Percentiles rank a stretch among this genome's conserved stretches.
Evolutionary conservation across 1,140 invertebrate species (phyloP).

Genomic region (Caenorhabditis tropicalis): DNA sequence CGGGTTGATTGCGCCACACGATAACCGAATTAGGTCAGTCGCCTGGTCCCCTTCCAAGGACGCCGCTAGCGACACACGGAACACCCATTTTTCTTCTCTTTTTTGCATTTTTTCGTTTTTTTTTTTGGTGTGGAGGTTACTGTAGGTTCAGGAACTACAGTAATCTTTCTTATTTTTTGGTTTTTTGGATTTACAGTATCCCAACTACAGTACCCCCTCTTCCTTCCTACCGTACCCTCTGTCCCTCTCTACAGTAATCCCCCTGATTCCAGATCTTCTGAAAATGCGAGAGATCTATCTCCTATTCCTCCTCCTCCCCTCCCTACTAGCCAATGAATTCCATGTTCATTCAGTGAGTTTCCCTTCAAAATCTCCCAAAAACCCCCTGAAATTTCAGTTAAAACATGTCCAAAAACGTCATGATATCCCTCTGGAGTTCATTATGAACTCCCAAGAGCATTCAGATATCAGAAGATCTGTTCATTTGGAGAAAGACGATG

Average conservation of each 20-base stretch:
- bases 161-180: background rate
- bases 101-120: background rate
- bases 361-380: background rate
- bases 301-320: background rate
- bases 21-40: conserved; percentile 8
- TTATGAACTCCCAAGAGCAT: conserved; percentile 26
- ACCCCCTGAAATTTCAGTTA: background rate
- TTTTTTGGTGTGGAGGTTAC: background rate
- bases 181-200: too few species aligned
- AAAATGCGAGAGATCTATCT: conserved; percentile 6
- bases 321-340: background rate
- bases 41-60: background rate
- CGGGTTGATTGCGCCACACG: conserved; percentile 7
- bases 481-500: background rate
- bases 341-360: conserved; percentile 9
- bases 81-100: background rate
- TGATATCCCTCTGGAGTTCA: conserved; percentile 21
- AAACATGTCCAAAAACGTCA: conserved; percentile 21
- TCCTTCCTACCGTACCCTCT: background rate
- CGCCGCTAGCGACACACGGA: background rate
- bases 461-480: conserved; percentile 21
- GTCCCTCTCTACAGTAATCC: too few species aligned
- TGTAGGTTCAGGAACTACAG: too few species aligned
- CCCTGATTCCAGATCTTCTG: background rate
- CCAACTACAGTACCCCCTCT: background rate